Percentiles rank a stretch among this genome's conserved stretches.
phyloP scores from a whole-genome alignment of 2,888 invertebrate species.

The Hermaeophaga mercurialis region DNA sequence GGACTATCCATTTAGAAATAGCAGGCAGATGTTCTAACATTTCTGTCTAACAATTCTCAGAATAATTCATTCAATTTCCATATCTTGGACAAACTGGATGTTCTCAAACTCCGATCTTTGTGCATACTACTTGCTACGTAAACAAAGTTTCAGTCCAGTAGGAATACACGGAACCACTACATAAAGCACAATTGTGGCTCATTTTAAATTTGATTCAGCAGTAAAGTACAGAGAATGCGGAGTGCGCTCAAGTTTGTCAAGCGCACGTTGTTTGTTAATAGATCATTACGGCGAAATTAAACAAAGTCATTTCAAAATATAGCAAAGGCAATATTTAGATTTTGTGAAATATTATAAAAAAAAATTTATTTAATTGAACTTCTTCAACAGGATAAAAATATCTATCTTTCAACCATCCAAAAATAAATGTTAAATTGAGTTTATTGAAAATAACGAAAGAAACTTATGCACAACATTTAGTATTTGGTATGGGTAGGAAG shows the following conservation, averaged over 20 bases:
- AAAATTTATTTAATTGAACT: too few species aligned
- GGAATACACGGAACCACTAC: constrained; percentile 26
- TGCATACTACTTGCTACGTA: constrained; percentile 9
- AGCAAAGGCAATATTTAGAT: too few species aligned
- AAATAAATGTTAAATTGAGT: too few species aligned
- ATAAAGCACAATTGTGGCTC: constrained; percentile 25
- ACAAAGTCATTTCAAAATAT: too few species aligned
- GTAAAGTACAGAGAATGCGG: constrained; percentile 3
- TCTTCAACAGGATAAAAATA: too few species aligned
- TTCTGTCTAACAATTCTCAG: constrained; percentile 8
- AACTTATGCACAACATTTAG: too few species aligned
- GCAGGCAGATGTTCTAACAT: constrained; percentile 3
- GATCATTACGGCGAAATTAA: too few species aligned
- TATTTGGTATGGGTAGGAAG: too few species aligned
- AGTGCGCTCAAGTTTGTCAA: background rate
- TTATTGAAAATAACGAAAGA: too few species aligned
- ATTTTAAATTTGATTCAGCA: constrained; percentile 21
- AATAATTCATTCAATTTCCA: constrained; percentile 26
- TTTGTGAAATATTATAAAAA: too few species aligned
- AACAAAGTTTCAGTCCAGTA: constrained; percentile 23
- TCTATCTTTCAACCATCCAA: too few species aligned
- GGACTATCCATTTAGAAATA: constrained; percentile 16
- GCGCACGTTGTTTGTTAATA: background rate
- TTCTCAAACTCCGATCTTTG: constrained; percentile 10
- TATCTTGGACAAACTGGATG: constrained; percentile 20